Percentiles rank a stretch among this genome's conserved stretches.
Conservation (phyloP, 2,888 invertebrate species). For the Aphodius sticticus region DNA sequence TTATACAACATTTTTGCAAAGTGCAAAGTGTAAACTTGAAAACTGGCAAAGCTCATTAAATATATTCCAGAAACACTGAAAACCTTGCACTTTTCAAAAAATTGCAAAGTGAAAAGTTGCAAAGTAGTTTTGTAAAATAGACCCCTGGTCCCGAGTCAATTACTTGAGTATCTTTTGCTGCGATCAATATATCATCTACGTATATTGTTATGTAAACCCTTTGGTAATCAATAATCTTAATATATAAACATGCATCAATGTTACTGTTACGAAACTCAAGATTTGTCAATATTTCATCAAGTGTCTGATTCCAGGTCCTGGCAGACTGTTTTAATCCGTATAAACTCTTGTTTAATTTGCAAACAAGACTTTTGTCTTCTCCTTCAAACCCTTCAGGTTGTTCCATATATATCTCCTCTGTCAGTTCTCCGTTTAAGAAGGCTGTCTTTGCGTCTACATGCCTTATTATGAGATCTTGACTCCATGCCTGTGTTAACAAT, state of each 20-base stretch:
- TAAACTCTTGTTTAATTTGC: constrained; percentile 17
- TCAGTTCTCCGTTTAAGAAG: constrained; percentile 20
- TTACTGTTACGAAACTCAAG: not conserved
- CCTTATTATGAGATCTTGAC: not conserved
- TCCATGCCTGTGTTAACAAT: not conserved
- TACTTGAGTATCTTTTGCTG: not conserved
- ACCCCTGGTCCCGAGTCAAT: no score
- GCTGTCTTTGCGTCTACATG: constrained; percentile 15
- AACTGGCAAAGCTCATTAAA: no score
- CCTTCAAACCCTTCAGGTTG: constrained; percentile 20
- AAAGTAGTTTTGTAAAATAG: no score
- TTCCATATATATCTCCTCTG: constrained; percentile 22
- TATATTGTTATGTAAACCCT: constrained; percentile 10
- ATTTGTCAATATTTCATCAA: constrained; percentile 11
- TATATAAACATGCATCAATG: constrained; percentile 15
- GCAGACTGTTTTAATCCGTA: constrained; percentile 25
- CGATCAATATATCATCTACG: constrained; percentile 20
- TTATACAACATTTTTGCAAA: no score
- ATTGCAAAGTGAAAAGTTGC: no score
- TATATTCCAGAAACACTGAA: no score
- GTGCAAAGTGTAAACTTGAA: no score
- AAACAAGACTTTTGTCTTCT: constrained; percentile 8
- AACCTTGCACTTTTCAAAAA: no score
- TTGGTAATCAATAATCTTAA: constrained; percentile 8
- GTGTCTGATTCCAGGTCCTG: constrained; percentile 8